Conservation (phyloP, 2,113 vertebrate species). For the Zingel zingel region DNA sequence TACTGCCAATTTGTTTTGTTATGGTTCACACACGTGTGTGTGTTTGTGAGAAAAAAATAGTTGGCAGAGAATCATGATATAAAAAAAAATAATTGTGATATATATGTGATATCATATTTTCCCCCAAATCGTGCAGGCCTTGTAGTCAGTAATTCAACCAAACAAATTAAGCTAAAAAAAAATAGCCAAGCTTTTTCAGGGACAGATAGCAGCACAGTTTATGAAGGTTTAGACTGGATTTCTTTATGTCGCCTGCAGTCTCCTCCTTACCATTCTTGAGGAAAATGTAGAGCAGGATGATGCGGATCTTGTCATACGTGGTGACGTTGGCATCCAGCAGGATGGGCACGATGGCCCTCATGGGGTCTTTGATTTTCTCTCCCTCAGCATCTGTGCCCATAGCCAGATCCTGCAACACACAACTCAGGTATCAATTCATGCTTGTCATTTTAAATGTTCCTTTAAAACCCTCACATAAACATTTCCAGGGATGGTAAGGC, state of each 20-base stretch:
- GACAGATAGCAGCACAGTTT: background rate
- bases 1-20: too few species aligned
- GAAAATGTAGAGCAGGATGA: constrained; percentile 98
- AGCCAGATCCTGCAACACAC: constrained; percentile 89
- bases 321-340: constrained; percentile 94
- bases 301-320: constrained; percentile 98
- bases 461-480: background rate
- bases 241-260: background rate
- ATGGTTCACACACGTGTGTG: too few species aligned
- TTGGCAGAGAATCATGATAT: too few species aligned
- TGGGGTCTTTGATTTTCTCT: constrained; percentile 99
- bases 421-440: background rate
- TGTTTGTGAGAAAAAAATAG: too few species aligned
- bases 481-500: background rate
- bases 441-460: background rate
- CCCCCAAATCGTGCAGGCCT: too few species aligned
- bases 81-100: too few species aligned
- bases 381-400: constrained; percentile 98
- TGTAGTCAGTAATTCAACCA: background rate
- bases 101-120: too few species aligned
- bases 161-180: background rate
- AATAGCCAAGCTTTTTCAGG: too few species aligned
- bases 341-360: constrained; percentile 98
- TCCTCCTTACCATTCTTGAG: constrained; percentile 92
- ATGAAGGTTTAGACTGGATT: background rate